Evolutionary conservation across 1,140 invertebrate species (phyloP), one percentile per base, ranked within the genome.

Genomic region (Drosophila melanica): DNA sequence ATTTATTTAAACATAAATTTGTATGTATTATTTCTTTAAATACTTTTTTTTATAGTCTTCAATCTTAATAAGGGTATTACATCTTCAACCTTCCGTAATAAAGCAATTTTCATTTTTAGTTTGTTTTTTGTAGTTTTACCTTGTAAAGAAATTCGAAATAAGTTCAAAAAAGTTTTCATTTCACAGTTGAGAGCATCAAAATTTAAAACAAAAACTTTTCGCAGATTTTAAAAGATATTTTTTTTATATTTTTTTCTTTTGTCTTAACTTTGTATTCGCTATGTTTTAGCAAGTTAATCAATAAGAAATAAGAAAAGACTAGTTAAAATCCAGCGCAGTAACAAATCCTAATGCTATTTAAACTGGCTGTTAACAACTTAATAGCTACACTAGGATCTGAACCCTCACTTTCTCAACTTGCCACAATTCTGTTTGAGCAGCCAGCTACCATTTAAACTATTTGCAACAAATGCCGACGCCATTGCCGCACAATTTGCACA

Each of bases 401-500:
- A 8, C 18, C 16, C 11, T 1, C 7, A 23, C 8, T 12, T 23
- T 2, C 30, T 11, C 30, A 51, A 35, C 4, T 14, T 14, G n/a
- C 20, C 39, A 1, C 6, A 20, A 4, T 1, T 3, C 7, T 12
- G 11, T 5, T 9, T 30, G 3, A 7, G 3, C 12, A 1, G 4
- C 62, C 64, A 41, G 35, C n/a, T 62, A 57, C 48, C 65, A 68
- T 68, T 73, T 62, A 55, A 73, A 73, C 70, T 68, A 55, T 73
- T 73, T 68, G 65, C 57, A 73, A 73, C 64, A 62, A 73, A 73
- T 73, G 55, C 27, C 48, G 37, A 30, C 45, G 39, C 65, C 51
- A 68, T 47, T 73, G 42, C 75, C 63, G 50, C 70, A 50, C 81
- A 79, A 62, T 82, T 82, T 58, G 65, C 66, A 75, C 80, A 84